Evolutionary conservation across 2,113 vertebrate genomes (phyloP), one percentile per base, ranked within the genome.

Genomic region (Crotalus tigris): DNA sequence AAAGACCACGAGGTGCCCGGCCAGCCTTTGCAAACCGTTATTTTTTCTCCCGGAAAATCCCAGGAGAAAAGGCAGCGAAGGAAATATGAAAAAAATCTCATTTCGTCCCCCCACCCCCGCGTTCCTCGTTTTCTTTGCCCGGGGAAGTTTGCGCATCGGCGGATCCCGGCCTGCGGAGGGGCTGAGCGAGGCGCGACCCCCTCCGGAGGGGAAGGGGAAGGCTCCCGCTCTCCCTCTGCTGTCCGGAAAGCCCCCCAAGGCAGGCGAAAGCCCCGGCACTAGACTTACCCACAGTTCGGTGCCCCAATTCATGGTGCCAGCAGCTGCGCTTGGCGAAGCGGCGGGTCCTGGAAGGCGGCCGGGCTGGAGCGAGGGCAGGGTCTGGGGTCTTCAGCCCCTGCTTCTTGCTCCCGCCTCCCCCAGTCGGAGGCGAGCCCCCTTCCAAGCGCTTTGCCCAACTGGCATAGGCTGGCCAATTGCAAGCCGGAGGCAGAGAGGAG

Each of bases 261-360:
- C 29, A 10, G 29, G 29, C 64, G 5, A n/a, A 5, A n/a, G 29
- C 29, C 64, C 5, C 0, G n/a, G 29, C 39, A 10, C 44, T 10
- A 1, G 1, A 97, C 98, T 98, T 94, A 98, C 98, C 98, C 98
- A 98, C 89, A 98, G 97, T 97, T 98, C 98, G 46, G 95, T 95
- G 93, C 98, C 98, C 98, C 98, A 98, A 97, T 98, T 98, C 98
- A 98, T 98, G 97, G 96, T 97, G 95, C 95, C 94, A 90, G 85
- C 58, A 85, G 92, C 55, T 90, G 93, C 95, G 95, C 94, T 93
- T 95, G 94, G 69, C 13, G n/a, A 17, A 81, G 69, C 69, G n/a
- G n/a, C 13, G 12, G 39, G 15, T 39, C 92, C 93, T 92, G 95
- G 85, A 64, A 91, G 91, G 95, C 93, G 94, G 92, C 93, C 86